phyloP scores from a whole-genome alignment of 2,113 vertebrate species.

The Apaloderma vittatum region DNA sequence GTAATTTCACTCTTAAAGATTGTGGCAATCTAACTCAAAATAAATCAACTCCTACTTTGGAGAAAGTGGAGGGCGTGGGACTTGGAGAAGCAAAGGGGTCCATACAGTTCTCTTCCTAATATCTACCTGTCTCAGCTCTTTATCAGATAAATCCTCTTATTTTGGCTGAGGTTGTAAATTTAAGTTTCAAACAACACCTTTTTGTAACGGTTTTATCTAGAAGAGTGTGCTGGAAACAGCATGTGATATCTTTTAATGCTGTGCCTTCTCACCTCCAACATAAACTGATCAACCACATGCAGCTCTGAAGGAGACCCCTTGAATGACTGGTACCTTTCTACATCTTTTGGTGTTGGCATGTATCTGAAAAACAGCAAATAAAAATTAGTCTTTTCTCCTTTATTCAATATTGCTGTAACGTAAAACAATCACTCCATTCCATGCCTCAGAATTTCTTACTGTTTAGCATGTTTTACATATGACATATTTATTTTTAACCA shows the following conservation, averaged over 20 bases:
- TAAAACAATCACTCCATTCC: neutral
- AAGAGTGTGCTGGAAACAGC: neutral
- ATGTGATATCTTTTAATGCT: rapidly evolving
- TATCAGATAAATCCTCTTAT: neutral
- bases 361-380: slow-evolving; percentile 78
- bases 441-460: neutral
- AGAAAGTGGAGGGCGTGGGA: neutral
- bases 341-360: slow-evolving; percentile 85
- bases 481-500: neutral
- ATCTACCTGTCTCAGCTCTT: neutral
- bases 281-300: slow-evolving; percentile 90
- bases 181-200: neutral
- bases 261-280: slow-evolving; percentile 83
- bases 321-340: slow-evolving; percentile 85
- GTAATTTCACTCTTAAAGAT: neutral
- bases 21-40: neutral
- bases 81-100: neutral
- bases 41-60: neutral
- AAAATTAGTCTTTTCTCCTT: neutral
- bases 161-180: neutral
- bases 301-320: slow-evolving; percentile 82
- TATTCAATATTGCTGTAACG: neutral
- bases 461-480: rapidly evolving
- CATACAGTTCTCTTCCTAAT: neutral
- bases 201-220: neutral